A percentile compares a stretch with the other conserved stretches of the same genome.
phyloP scores from a whole-genome alignment of 2,888 invertebrate species.

The Plebejus argus region DNA sequence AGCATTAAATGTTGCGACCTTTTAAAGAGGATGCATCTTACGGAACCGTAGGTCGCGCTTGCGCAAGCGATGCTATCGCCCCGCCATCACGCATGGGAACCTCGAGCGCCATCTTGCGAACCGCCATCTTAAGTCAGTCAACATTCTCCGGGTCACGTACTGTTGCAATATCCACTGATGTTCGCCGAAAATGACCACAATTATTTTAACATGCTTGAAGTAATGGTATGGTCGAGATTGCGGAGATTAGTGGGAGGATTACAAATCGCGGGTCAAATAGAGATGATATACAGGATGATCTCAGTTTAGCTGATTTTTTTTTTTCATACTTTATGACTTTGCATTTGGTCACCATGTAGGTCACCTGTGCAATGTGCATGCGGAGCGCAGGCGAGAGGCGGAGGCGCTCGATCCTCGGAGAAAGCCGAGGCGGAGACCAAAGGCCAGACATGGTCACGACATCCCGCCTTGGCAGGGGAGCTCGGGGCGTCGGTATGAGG shows the following conservation, averaged over 20 bases:
- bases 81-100: slow-evolving; percentile 55
- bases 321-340: not conserved
- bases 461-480: too few relatives aligned
- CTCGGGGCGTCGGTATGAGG: too few relatives aligned
- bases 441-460: too few relatives aligned
- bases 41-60: slow-evolving; percentile 45
- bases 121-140: slow-evolving; percentile 43
- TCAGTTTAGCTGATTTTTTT: not conserved
- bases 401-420: too few relatives aligned
- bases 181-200: slow-evolving; percentile 40
- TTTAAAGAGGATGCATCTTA: slow-evolving; percentile 69
- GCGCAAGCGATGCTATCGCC: slow-evolving; percentile 61
- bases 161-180: slow-evolving; percentile 41
- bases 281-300: not conserved
- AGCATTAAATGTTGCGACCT: slow-evolving; percentile 54
- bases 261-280: slow-evolving; percentile 20
- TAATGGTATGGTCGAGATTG: slow-evolving; percentile 18
- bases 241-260: not conserved
- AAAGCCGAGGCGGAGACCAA: too few relatives aligned
- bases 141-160: slow-evolving; percentile 48
- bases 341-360: too few relatives aligned
- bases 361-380: too few relatives aligned
- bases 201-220: slow-evolving; percentile 33
- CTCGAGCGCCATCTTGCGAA: slow-evolving; percentile 45
- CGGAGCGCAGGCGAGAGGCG: too few relatives aligned